These are phyloP conservation scores for Silurus asotus DNA, from an alignment of 2,113 vertebrate species.

Conservation along the genomic window DNA sequence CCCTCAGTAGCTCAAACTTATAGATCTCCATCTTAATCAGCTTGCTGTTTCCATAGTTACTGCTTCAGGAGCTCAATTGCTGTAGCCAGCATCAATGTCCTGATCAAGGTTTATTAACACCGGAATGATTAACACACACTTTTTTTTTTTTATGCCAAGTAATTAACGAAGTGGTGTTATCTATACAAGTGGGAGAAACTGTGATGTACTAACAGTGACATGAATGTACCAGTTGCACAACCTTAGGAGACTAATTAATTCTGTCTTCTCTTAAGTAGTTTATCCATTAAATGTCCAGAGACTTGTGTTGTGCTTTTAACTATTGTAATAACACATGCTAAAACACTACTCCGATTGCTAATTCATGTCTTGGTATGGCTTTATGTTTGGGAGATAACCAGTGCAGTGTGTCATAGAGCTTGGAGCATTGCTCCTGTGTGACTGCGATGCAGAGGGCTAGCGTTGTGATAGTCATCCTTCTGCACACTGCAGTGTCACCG, in stretches of 20 bases:
- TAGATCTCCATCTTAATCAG: slow-evolving; percentile 48
- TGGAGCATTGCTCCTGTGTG: neutral
- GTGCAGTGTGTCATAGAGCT: neutral
- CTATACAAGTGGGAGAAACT: slow-evolving; percentile 17
- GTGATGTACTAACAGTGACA: slow-evolving; percentile 23
- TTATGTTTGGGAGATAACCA: slow-evolving; percentile 3
- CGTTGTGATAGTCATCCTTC: slow-evolving; percentile 32
- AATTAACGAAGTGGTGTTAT: slow-evolving; percentile 38
- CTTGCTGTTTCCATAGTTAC: slow-evolving; percentile 34
- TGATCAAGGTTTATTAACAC: slow-evolving; percentile 36
- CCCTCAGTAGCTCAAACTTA: slow-evolving; percentile 17
- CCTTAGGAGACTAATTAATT: slow-evolving; percentile 26
- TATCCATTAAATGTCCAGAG: neutral
- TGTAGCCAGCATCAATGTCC: neutral
- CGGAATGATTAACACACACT: slow-evolving; percentile 48
- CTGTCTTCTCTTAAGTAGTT: slow-evolving; percentile 36
- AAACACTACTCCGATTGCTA: neutral
- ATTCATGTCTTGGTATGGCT: slow-evolving; percentile 1
- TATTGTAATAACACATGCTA: slow-evolving; percentile 1
- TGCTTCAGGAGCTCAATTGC: slow-evolving; percentile 30
- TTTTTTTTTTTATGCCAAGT: neutral
- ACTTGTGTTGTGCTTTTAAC: slow-evolving; percentile 20
- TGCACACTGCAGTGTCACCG: slow-evolving; percentile 42
- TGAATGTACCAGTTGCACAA: slow-evolving; percentile 28
- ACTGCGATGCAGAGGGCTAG: neutral